Percentiles rank a stretch among this genome's conserved stretches.
phyloP scores from a whole-genome alignment of 2,888 invertebrate species.

The Chloroclystis v-ata region DNA sequence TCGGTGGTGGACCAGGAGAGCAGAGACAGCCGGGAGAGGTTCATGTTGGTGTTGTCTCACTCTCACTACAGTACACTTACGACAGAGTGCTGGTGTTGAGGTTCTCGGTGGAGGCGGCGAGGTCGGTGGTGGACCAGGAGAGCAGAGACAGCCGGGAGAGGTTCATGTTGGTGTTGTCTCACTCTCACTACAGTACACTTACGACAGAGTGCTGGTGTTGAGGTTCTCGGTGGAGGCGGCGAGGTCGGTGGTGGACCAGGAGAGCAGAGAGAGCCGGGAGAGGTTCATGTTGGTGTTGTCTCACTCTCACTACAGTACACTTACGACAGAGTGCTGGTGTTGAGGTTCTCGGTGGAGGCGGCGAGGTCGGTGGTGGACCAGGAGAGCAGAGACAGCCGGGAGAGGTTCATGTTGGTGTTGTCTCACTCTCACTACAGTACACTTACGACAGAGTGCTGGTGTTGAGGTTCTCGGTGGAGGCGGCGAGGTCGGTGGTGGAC shows the following conservation, averaged over 20 bases:
- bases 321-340: not conserved
- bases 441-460: constrained; percentile 58
- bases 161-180: constrained; percentile 84
- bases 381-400: not conserved
- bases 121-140: constrained; percentile 89
- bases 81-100: constrained; percentile 64
- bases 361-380: too few relatives aligned
- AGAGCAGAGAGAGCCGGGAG: constrained; percentile 87
- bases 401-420: not conserved
- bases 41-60: not conserved
- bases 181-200: constrained; percentile 77
- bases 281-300: constrained; percentile 80
- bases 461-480: constrained; percentile 82
- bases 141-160: constrained; percentile 88
- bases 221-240: constrained; percentile 84
- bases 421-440: too few relatives aligned
- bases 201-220: constrained; percentile 59
- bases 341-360: too few relatives aligned
- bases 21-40: not conserved
- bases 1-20: not conserved
- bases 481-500: constrained; percentile 89
- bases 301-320: not conserved
- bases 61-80: too few relatives aligned
- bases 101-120: constrained; percentile 85
- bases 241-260: constrained; percentile 89